phyloP scores from a whole-genome alignment of 1,140 invertebrate species.

The Procambarus clarkii region DNA sequence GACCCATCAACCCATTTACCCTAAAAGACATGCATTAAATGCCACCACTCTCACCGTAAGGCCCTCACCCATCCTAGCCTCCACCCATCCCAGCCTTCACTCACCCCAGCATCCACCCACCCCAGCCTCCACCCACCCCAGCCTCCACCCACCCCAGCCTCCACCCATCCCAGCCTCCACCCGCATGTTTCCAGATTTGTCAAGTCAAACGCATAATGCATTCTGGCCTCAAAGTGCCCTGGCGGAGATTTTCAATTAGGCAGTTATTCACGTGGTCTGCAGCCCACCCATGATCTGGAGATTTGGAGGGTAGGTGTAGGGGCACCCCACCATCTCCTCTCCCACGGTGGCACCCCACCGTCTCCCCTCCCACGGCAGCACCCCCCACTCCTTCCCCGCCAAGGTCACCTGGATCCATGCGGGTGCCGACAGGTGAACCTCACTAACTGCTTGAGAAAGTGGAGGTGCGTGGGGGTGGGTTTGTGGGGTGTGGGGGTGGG shows the following conservation, averaged over 20 bases:
- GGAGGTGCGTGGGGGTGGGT: neutral
- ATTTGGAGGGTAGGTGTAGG: slow-evolving; percentile 7
- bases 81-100: neutral
- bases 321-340: slow-evolving; percentile 20
- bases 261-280: neutral
- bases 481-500: neutral
- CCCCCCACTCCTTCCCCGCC: too few species aligned
- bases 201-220: neutral
- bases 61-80: neutral
- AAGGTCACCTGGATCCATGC: slow-evolving; percentile 16
- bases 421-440: slow-evolving; percentile 27
- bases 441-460: neutral
- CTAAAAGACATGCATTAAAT: too few species aligned
- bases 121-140: neutral
- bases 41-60: too few species aligned
- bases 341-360: too few species aligned
- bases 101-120: neutral
- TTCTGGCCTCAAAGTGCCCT: neutral
- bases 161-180: neutral
- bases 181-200: neutral
- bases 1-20: neutral
- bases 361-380: too few species aligned
- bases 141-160: neutral
- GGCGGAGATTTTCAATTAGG: neutral
- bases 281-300: neutral